phyloP scores from a whole-genome alignment of 2,797 vertebrate genomes.

The Microctenopoma steveboyesi region DNA sequence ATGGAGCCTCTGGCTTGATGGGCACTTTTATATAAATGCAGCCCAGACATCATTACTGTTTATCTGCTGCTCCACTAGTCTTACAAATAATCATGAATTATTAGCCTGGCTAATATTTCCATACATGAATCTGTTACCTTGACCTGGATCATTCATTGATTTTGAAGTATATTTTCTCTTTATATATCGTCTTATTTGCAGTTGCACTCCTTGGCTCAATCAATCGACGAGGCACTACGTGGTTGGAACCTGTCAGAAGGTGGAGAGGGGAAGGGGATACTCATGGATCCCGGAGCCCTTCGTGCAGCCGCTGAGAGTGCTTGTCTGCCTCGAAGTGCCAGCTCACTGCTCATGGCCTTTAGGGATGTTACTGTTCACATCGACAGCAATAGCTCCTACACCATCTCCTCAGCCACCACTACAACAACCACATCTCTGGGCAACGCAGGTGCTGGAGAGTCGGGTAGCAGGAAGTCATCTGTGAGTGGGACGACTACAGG shows the following conservation, averaged over 20 bases:
- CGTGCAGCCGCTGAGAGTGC: slow-evolving; percentile 82
- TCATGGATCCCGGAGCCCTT: slow-evolving; percentile 81
- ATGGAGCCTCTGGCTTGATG: slow-evolving; percentile 2
- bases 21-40: slow-evolving; percentile 16
- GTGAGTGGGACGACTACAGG: slow-evolving; percentile 56
- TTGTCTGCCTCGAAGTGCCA: slow-evolving; percentile 89
- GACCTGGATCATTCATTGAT: slow-evolving; percentile 21
- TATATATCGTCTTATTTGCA: slow-evolving; percentile 63
- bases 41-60: slow-evolving; percentile 15
- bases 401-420: slow-evolving; percentile 89
- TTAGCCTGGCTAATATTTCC: slow-evolving; percentile 9
- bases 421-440: slow-evolving; percentile 92
- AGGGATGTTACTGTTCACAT: slow-evolving; percentile 98
- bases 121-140: slow-evolving; percentile 6
- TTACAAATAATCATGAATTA: slow-evolving; percentile 26
- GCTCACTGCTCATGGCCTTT: slow-evolving; percentile 99
- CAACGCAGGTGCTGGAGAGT: slow-evolving; percentile 73
- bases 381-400: slow-evolving; percentile 95
- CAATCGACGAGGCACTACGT: slow-evolving; percentile 96
- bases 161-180: slow-evolving; percentile 17
- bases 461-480: slow-evolving; percentile 76
- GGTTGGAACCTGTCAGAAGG: slow-evolving; percentile 93
- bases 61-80: slow-evolving; percentile 7
- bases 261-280: slow-evolving; percentile 78
- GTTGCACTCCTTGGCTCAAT: slow-evolving; percentile 96